Conservation (phyloP, 2,797 vertebrate species). For the Liparis tanakae region DNA sequence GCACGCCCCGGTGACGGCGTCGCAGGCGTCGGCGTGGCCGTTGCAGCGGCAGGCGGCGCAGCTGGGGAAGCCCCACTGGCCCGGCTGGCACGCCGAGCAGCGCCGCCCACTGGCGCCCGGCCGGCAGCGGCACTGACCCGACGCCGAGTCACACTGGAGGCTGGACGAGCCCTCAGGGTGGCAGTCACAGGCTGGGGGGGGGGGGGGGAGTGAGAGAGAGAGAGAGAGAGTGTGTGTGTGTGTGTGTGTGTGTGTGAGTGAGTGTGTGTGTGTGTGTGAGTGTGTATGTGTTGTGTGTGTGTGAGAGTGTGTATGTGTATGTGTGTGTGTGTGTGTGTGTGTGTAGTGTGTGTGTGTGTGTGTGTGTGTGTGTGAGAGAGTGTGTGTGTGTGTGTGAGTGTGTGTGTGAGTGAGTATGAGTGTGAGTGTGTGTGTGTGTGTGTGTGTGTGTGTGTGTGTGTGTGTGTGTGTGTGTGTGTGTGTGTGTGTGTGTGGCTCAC, state of each 20-base stretch:
- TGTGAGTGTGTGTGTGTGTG: no score
- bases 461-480: no score
- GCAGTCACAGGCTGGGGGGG: slow-evolving; percentile 88
- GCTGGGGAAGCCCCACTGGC: slow-evolving; percentile 85
- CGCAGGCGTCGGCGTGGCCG: slow-evolving; percentile 83
- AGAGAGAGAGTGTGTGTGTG: not conserved
- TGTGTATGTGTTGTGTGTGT: no score
- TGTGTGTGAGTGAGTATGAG: no score
- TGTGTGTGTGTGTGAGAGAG: no score
- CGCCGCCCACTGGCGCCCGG: slow-evolving; percentile 75
- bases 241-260: no score
- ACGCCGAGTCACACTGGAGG: slow-evolving; percentile 81
- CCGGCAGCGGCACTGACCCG: slow-evolving; percentile 86
- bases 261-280: no score
- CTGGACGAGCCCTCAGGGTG: slow-evolving; percentile 83
- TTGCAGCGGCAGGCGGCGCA: slow-evolving; percentile 88
- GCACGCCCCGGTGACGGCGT: slow-evolving; percentile 79
- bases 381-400: no score
- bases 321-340: no score
- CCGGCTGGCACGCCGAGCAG: slow-evolving; percentile 86
- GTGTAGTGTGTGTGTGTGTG: no score
- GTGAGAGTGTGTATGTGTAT: no score
- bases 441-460: no score
- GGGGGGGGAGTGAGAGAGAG: not conserved
- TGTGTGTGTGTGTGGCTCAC: slow-evolving; percentile 73